These are phyloP conservation scores for Seriola quinqueradiata DNA, from an alignment of 2,113 vertebrate species.

Conservation along the genomic window DNA sequence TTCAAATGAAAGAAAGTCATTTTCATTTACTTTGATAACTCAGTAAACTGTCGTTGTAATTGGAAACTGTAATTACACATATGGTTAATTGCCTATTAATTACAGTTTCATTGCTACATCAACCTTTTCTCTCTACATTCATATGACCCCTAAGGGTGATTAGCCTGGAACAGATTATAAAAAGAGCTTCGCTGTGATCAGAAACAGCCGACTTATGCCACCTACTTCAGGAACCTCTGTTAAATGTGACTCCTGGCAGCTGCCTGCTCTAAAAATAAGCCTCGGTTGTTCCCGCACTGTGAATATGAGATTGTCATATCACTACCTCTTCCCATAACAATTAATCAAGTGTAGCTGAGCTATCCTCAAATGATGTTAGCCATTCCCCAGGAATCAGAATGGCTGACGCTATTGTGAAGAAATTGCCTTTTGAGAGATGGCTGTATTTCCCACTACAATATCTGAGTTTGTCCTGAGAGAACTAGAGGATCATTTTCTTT, in stretches of 20 bases:
- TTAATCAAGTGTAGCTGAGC: conserved; percentile 78
- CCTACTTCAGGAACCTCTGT: conserved; percentile 43
- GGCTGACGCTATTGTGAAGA: conserved; percentile 67
- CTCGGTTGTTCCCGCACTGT: conserved; percentile 65
- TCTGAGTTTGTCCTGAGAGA: conserved; percentile 62
- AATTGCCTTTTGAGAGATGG: conserved; percentile 79
- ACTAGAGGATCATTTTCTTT: conserved; percentile 34
- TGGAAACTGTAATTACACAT: conserved; percentile 52
- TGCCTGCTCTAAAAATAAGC: conserved; percentile 81
- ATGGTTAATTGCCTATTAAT: conserved; percentile 60
- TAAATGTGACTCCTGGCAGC: conserved; percentile 67
- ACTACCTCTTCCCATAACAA: conserved; percentile 79
- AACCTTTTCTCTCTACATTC: not conserved
- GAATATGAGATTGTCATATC: conserved; percentile 81
- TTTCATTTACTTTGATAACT: conserved; percentile 19
- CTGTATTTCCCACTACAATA: conserved; percentile 58
- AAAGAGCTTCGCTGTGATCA: conserved; percentile 46
- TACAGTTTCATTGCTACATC: conserved; percentile 21
- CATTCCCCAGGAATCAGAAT: conserved; percentile 68
- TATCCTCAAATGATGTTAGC: conserved; percentile 73
- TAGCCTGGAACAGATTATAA: conserved; percentile 22
- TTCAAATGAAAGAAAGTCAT: not conserved
- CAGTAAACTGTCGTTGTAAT: conserved; percentile 38
- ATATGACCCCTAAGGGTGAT: conserved; percentile 14
- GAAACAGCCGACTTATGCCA: conserved; percentile 40